phyloP scores from a whole-genome alignment of 2,888 invertebrate species.

The Aleiodes leptofemur region DNA sequence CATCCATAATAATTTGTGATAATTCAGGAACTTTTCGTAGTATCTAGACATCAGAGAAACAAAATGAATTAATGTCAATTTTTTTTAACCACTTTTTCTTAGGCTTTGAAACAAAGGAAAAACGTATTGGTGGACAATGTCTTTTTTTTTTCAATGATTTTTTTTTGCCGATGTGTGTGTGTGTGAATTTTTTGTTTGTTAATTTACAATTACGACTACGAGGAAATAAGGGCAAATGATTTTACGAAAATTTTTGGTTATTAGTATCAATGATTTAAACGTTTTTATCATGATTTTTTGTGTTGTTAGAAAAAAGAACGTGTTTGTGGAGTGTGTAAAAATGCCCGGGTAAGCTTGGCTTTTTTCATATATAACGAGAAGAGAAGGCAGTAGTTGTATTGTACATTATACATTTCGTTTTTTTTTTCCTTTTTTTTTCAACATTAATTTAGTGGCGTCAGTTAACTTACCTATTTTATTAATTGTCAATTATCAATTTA shows the following conservation, averaged over 20 bases:
- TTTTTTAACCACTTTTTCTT: not conserved
- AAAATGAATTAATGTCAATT: not conserved
- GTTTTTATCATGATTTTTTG: conserved; percentile 18
- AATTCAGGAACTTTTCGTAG: conserved; percentile 34
- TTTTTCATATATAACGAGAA: too few relatives aligned
- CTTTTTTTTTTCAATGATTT: not conserved
- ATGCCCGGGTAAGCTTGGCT: conserved; percentile 18
- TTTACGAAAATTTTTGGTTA: not conserved
- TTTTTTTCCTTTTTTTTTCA: not conserved
- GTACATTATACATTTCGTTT: conserved; percentile 10
- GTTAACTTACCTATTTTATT: conserved; percentile 9
- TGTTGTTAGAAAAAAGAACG: not conserved
- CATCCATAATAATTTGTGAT: conserved; percentile 70
- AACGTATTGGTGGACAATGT: not conserved
- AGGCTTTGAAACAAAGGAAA: conserved; percentile 16
- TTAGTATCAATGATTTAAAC: not conserved
- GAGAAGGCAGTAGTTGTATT: too few relatives aligned
- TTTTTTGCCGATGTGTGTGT: too few relatives aligned
- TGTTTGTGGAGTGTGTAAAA: conserved; percentile 14
- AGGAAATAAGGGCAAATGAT: too few relatives aligned
- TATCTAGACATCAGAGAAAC: conserved; percentile 26
- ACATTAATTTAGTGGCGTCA: conserved; percentile 19
- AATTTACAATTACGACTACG: too few relatives aligned
- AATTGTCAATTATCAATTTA: not conserved
- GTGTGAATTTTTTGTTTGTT: not conserved